Evolutionary conservation across 2,888 invertebrate genomes (phyloP).

Genomic region (Galeopsomyia nigrocyanea): DNA sequence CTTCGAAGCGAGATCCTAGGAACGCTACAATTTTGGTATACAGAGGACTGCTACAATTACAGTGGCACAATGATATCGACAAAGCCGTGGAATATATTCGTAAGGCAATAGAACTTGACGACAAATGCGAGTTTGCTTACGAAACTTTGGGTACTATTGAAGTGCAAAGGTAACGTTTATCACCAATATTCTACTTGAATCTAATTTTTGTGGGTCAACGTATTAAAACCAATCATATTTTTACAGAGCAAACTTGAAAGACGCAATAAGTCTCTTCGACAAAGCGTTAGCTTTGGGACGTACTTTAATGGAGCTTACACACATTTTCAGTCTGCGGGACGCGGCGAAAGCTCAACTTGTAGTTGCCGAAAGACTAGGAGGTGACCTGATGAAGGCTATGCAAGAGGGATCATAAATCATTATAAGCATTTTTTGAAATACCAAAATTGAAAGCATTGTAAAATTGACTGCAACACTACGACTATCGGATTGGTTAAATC

Average conservation of each 20-base stretch:
- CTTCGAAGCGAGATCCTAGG: constrained; percentile 83
- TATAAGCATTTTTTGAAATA: constrained; percentile 9
- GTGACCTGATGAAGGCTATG: constrained; percentile 68
- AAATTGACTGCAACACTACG: neutral
- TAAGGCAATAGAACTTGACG: constrained; percentile 88
- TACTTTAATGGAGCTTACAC: constrained; percentile 90
- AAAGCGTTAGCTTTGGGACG: constrained; percentile 89
- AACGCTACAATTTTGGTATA: constrained; percentile 92
- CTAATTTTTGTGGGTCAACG: neutral
- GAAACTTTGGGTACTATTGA: constrained; percentile 96
- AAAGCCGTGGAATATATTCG: constrained; percentile 83
- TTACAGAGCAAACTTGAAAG: constrained; percentile 82
- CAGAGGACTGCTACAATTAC: constrained; percentile 85
- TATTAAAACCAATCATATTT: constrained; percentile 25
- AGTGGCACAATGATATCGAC: constrained; percentile 87
- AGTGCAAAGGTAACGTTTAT: constrained; percentile 76
- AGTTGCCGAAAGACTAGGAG: constrained; percentile 82
- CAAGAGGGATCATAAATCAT: constrained; percentile 49
- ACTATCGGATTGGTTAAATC: constrained; percentile 11
- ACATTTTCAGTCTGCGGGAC: constrained; percentile 89
- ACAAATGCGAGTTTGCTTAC: constrained; percentile 94
- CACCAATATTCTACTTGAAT: constrained; percentile 5
- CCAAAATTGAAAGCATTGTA: constrained; percentile 16
- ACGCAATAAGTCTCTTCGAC: constrained; percentile 88
- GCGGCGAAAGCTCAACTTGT: constrained; percentile 91